Base-by-base conservation (phyloP, 2,888 invertebrate species). In the Meiosimyza decipiens region DNA sequence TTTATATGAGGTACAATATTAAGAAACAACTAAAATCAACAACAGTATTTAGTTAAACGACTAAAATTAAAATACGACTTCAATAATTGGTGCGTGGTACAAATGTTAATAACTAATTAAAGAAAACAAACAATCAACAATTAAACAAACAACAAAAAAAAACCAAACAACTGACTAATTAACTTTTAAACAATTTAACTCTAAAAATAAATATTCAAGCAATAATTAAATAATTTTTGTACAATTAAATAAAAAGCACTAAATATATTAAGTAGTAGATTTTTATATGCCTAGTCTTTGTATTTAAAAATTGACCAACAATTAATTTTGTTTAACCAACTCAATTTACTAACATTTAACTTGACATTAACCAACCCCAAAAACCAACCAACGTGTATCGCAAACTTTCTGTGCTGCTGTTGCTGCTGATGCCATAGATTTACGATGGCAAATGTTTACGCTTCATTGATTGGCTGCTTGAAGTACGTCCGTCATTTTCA, bases 391-490 rank as follows among this genome's bases (percentile, higher is more conserved):
- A 50, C 65, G 51, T 51, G 28, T 65, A 18, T 54, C 22, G 52
- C 40, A 22, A 22, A 51, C 55, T 54, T 55, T 15, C 66, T 51
- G 28, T 16, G 49, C 13, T 40, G 55, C 59, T 16, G 28, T n/a
- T 40, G 18, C 57, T 28, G 22, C 22, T 22, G 3, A 28, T 72
- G 47, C 50, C 49, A 13, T 71, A 87, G 87, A 87, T 87, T 81
- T 87, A 87, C 82, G 87, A 87, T 77, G 85, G 87, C 78, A 88
- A 87, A 83, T 88, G 88, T 78, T 79, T 87, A 75, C 86, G 87
- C 76, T 87, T 87, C 75, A 83, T 86, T 77, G 87, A 87, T 78
- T 88, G 88, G 88, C 77, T 87, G 72, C 80, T 86, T 52, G 87
- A 87, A 78, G 85, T 83, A 73, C 84, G 88, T 71, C 87, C 87